phyloP scores from a whole-genome alignment of 2,113 vertebrate species.

The Promerops cafer region DNA sequence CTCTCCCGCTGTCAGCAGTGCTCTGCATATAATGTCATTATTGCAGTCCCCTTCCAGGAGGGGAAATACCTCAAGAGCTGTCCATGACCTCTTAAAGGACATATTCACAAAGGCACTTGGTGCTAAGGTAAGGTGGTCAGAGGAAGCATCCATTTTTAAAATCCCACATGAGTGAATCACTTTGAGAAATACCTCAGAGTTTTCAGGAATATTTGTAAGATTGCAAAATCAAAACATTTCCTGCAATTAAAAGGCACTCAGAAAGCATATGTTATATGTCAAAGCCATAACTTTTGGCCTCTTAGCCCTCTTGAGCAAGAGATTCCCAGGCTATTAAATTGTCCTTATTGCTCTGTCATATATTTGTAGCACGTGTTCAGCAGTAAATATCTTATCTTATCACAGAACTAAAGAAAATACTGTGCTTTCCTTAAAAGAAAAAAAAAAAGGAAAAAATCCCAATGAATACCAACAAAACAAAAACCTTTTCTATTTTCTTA shows the following conservation, averaged over 20 bases:
- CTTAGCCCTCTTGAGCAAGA: neutral
- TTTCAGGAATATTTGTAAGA: neutral
- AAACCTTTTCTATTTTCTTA: neutral
- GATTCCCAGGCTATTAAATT: conserved; percentile 46
- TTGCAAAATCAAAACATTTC: neutral
- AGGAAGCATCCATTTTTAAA: neutral
- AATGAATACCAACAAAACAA: neutral
- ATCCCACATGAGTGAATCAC: neutral
- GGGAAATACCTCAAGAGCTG: neutral
- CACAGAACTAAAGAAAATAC: neutral
- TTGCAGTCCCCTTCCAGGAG: neutral
- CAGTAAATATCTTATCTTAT: neutral
- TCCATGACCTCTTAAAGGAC: neutral
- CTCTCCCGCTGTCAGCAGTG: neutral
- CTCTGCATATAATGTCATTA: neutral
- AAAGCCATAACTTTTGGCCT: neutral
- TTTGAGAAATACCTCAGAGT: neutral
- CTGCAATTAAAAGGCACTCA: neutral
- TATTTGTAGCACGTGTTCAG: neutral
- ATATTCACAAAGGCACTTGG: neutral
- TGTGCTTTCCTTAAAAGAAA: neutral
- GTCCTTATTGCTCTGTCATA: conserved; percentile 42
- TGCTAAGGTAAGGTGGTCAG: neutral
- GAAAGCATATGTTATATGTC: neutral
- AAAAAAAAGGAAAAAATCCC: neutral